Base-by-base conservation (phyloP, 2,797 vertebrate species). In the Psittacula derbiana region DNA sequence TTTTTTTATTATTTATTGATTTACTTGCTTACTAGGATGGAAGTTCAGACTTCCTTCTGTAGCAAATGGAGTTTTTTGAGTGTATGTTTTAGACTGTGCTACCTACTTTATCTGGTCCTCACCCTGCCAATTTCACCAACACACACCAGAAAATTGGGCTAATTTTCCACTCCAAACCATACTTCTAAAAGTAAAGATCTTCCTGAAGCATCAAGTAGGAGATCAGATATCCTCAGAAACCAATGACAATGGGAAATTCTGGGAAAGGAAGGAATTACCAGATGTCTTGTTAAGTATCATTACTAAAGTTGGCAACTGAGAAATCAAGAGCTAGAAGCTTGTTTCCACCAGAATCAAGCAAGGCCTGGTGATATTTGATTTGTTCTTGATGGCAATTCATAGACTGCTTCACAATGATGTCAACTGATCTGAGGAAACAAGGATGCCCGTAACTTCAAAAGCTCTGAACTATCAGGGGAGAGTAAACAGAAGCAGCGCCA, bases 1-100 rank as follows among this genome's bases (percentile, higher is more conserved):
- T 78, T 71, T 89, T 94, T 92, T 91, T 91, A 95, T 78, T 93
- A 66, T 91, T 91, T 95, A 92, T 92, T 85, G 62, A 93, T 89
- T 76, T 93, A 65, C 38, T 86, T 86, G 18, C 50, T 75, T 85
- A 76, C 62, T 73, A 80, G 64, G 80, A 89, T 82, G 58, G 24
- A 87, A 85, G 31, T 66, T 89, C 43, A 82, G 28, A 16, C 25
- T 76, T 87, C 47, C 79, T 65, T 66, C 60, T 80, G 21, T 62
- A 75, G 85, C 11, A 89, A 85, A 40, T 20, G 3, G 55, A 46
- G 27, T 11, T 46, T 72, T 88, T 30, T 72, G 14, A 87, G 18
- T 31, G 23, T 28, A 43, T 16, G n/a, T 81, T 87, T 84, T n/a
- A 53, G 46, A 5, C 24, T 69, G 7, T 49, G 19, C 4, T 89